Base-by-base conservation (phyloP, 2,113 vertebrate species). In the Forbesichthys agassizii region DNA sequence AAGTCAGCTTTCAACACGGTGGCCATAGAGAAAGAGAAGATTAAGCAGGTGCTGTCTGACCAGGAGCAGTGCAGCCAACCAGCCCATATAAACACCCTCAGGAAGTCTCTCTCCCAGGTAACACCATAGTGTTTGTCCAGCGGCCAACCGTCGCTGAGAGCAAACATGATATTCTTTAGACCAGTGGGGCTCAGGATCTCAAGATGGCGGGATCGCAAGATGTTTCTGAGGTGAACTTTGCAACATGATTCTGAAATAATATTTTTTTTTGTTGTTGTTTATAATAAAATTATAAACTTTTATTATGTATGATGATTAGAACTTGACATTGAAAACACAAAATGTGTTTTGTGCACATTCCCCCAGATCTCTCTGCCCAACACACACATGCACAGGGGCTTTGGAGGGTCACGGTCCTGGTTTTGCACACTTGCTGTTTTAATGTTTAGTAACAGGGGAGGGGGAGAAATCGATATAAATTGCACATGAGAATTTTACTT, bases 1-100 rank as follows among this genome's bases (percentile, higher is more conserved):
- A 98, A 98, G 93, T 98, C 98, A 64, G 95, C 97, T 8, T 99
- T 99, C 91, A 99, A 99, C 87, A 99, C 96, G 60, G 96, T 99
- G 89, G 96, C 97, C 74, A 99, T 99, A 82, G 98, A 99, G 90
- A 99, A 98, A 84, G 98, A 99, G 86, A 99, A 98, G 86, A 96
- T 99, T 80, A 98, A 97, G 84, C 96, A 97, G 91, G 93, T 98
- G 87, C 92, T 98, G 84, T 93, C 93, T 5, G 96, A 98, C 70
- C 97, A 98, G 86, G 97, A 98, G 69, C 94, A 96, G 79, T 89
- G 92, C 13, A 93, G 94, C 89, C 96, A 95, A 76, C 93, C 89
- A 9, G 71, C 90, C 61, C 96, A 99, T 90, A 94, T 99, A 89
- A 81, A 92, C 75, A 93, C 95, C 63, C 95, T 99, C 86, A 94